These are phyloP conservation scores for Ormyrus rosae DNA, from an alignment of 2,888 invertebrate genomes.

Conservation along the genomic window DNA sequence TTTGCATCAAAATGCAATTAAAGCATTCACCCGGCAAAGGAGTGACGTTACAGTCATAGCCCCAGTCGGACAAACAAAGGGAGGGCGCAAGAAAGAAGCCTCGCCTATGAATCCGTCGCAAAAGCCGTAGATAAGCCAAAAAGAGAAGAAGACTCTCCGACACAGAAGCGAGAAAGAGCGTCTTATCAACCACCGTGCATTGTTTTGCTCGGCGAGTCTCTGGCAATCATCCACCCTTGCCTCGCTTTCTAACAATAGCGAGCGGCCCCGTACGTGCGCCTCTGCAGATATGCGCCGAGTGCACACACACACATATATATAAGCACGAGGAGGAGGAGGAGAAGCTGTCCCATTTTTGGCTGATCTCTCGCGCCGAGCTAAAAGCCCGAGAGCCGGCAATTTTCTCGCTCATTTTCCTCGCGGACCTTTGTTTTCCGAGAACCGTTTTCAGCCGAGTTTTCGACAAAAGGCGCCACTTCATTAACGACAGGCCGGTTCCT, in stretches of 20 bases:
- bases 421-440: background rate
- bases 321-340: background rate
- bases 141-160: too few relatives aligned
- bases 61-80: too few relatives aligned
- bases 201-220: slow-evolving; percentile 29
- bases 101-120: too few relatives aligned
- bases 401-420: slow-evolving; percentile 8
- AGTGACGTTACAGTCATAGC: too few relatives aligned
- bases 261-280: slow-evolving; percentile 33
- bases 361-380: background rate
- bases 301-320: too few relatives aligned
- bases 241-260: slow-evolving; percentile 44
- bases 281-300: slow-evolving; percentile 8
- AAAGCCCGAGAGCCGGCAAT: slow-evolving; percentile 17
- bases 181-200: slow-evolving; percentile 45
- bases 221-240: slow-evolving; percentile 44
- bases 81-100: too few relatives aligned
- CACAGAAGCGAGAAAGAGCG: background rate
- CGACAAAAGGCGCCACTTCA: slow-evolving; percentile 12
- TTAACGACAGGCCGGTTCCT: slow-evolving; percentile 4
- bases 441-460: background rate
- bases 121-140: too few relatives aligned
- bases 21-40: too few relatives aligned
- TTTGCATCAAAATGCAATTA: too few relatives aligned
- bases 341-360: slow-evolving; percentile 44